Conservation (phyloP, 1,140 invertebrate genomes). For the Cherax destructor region DNA sequence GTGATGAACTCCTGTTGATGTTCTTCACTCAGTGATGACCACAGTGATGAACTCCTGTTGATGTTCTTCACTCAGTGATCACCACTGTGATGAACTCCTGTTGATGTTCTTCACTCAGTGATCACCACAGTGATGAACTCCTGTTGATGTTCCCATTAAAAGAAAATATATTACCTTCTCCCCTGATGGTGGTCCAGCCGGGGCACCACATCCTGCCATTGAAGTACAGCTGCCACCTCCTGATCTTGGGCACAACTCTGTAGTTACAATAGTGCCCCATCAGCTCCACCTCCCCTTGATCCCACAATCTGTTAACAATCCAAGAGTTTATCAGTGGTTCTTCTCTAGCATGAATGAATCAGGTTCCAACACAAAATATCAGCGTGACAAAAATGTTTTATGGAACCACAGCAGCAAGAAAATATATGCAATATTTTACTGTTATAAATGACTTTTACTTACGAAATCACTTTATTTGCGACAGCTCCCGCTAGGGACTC, state of each 20-base stretch:
- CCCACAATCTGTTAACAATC: not conserved
- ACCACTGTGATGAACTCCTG: no score
- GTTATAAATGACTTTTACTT: not conserved
- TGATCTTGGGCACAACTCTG: not conserved
- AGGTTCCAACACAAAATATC: no score
- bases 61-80: no score
- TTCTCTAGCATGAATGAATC: not conserved
- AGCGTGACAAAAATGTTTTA: no score
- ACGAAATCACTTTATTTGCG: not conserved
- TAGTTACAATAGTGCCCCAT: slow-evolving; percentile 8
- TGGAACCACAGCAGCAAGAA: not conserved
- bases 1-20: no score
- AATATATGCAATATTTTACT: not conserved
- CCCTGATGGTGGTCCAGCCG: slow-evolving; percentile 30
- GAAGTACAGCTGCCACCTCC: slow-evolving; percentile 22
- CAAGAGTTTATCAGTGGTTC: no score
- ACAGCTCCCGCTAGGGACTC: not conserved
- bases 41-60: no score
- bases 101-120: no score
- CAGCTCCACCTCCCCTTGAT: slow-evolving; percentile 6
- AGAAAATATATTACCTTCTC: not conserved
- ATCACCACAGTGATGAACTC: no score
- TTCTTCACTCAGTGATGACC: no score
- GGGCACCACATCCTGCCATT: slow-evolving; percentile 35
- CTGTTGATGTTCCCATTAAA: no score